Percentiles rank a stretch among this genome's conserved stretches.
phyloP scores from a whole-genome alignment of 1,140 invertebrate genomes.

The Drosophila simulans region DNA sequence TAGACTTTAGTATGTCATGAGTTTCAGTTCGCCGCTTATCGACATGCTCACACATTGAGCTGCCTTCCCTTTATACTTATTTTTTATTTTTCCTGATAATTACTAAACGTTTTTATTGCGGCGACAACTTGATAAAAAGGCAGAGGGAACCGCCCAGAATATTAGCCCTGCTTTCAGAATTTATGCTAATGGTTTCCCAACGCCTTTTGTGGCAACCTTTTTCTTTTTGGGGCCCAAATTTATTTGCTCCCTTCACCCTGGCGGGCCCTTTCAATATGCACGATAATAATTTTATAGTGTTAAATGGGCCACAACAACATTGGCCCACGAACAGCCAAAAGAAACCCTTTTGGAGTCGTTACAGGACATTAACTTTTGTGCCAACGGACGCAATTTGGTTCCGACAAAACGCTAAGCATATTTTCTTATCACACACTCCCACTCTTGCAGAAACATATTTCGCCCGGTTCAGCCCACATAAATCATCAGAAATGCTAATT shows the following conservation, averaged over 20 bases:
- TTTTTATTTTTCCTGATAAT: conserved; percentile 56
- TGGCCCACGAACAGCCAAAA: conserved; percentile 8
- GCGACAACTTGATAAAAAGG: conserved; percentile 70
- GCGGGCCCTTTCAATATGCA: conserved; percentile 57
- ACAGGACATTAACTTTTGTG: conserved; percentile 77
- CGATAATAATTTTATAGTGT: conserved; percentile 81
- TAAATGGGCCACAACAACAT: conserved; percentile 62
- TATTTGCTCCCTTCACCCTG: conserved; percentile 39
- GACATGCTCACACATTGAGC: conserved; percentile 56
- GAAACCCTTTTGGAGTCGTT: conserved; percentile 69
- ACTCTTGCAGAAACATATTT: conserved; percentile 58
- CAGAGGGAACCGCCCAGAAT: conserved; percentile 10
- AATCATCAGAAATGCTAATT: conserved; percentile 77
- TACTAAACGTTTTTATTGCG: conserved; percentile 77
- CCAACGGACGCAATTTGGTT: conserved; percentile 55
- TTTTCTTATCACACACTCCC: conserved; percentile 71
- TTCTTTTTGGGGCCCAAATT: conserved; percentile 18
- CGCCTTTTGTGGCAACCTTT: conserved; percentile 13
- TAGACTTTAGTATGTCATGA: conserved; percentile 21
- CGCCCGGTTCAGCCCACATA: conserved; percentile 50
- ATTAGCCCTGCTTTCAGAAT: conserved; percentile 24
- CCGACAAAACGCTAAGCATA: conserved; percentile 62
- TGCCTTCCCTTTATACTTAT: conserved; percentile 26
- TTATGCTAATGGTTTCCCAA: conserved; percentile 64
- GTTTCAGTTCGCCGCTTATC: conserved; percentile 42